These are phyloP conservation scores for Contarinia nasturtii DNA, from an alignment of 1,140 invertebrate species.

Conservation along the genomic window DNA sequence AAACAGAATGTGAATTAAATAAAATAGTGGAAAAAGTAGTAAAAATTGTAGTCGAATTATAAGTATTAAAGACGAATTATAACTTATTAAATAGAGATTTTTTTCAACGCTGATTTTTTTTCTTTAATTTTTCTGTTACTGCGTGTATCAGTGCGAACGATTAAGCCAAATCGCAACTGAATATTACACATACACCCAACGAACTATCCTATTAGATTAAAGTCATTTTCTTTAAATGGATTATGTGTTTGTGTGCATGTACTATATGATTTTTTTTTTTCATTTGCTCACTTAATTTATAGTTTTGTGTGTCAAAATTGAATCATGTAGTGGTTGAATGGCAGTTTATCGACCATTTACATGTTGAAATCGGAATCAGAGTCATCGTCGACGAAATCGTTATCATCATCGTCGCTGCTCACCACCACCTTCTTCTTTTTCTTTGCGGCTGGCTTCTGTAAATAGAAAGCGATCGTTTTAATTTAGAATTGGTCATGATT, in stretches of 20 bases:
- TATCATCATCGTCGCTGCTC: constrained; percentile 10
- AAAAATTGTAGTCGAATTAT: too few relatives aligned
- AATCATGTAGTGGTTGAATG: background rate
- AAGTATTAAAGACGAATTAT: too few relatives aligned
- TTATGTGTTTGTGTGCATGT: background rate
- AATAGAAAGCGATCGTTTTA: background rate
- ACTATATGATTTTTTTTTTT: background rate
- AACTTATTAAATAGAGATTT: too few relatives aligned
- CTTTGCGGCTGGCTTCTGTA: constrained; percentile 3
- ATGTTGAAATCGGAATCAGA: constrained; percentile 3
- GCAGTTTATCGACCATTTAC: background rate
- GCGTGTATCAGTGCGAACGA: background rate
- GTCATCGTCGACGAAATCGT: constrained; percentile 6
- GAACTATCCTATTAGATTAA: background rate
- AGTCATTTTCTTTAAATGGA: background rate
- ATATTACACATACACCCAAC: background rate
- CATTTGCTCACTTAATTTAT: background rate
- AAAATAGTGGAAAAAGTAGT: too few relatives aligned
- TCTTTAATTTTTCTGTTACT: too few relatives aligned
- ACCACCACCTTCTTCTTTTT: constrained; percentile 9
- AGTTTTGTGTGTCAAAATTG: background rate
- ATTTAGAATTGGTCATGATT: constrained; percentile 7
- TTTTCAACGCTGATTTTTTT: too few relatives aligned
- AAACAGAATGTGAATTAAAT: too few relatives aligned
- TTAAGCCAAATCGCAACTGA: background rate